phyloP scores from a whole-genome alignment of 2,888 invertebrate genomes.

The Acrobasis repandana region DNA sequence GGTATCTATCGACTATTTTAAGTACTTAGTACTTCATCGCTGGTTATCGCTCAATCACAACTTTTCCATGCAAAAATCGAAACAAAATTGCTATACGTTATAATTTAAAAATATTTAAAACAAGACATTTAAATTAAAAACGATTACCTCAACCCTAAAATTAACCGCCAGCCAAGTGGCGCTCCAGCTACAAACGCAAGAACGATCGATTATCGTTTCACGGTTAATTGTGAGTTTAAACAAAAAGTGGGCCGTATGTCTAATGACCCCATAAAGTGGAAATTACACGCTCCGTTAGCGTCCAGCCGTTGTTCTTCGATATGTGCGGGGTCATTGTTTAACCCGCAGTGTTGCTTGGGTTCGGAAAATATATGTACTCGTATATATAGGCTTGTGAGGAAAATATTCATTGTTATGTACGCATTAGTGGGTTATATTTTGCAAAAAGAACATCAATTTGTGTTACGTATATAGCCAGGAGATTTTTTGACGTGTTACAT shows the following conservation, averaged over 20 bases:
- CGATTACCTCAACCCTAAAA: constrained; percentile 17
- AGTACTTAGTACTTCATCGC: no score
- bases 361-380: no score
- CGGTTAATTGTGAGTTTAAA: constrained; percentile 33
- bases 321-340: constrained; percentile 18
- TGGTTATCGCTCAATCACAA: no score
- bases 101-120: background rate
- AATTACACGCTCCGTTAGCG: constrained; percentile 33
- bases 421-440: no score
- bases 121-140: background rate
- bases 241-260: constrained; percentile 27
- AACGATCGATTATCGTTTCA: constrained; percentile 36
- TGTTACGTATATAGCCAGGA: no score
- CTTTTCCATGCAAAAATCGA: no score
- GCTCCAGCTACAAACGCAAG: constrained; percentile 8
- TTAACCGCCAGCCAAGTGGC: constrained; percentile 8
- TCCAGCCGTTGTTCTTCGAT: constrained; percentile 29
- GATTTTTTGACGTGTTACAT: no score
- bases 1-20: no score
- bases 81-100: no score
- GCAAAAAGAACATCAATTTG: no score
- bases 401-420: no score
- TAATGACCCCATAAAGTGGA: constrained; percentile 33
- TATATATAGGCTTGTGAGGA: no score
- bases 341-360: constrained; percentile 3